A percentile compares a stretch with the other conserved stretches of the same genome.
Conservation (phyloP, 2,888 invertebrate species). For the Lepidonotus clava region DNA sequence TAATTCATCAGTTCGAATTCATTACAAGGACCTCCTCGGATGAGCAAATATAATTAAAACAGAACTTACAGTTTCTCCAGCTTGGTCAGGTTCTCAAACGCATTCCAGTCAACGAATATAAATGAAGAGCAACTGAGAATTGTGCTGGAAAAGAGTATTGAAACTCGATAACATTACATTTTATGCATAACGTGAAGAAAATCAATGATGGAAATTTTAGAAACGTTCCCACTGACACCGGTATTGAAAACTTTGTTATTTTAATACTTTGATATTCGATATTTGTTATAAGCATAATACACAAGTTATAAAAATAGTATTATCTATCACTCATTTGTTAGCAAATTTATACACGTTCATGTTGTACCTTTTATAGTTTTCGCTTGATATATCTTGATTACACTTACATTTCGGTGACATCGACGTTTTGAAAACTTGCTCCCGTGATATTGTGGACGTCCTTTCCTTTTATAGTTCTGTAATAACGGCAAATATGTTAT, state of each 20-base stretch:
- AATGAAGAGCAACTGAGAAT: not conserved
- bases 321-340: no score
- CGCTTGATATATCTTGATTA: no score
- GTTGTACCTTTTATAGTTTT: no score
- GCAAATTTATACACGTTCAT: no score
- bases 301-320: no score
- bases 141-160: constrained; percentile 1
- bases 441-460: constrained; percentile 24
- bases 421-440: not conserved
- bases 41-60: not conserved
- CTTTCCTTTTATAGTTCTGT: not conserved
- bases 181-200: not conserved
- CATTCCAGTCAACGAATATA: constrained; percentile 22
- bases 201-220: not conserved
- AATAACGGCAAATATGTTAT: no score
- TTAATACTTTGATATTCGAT: no score
- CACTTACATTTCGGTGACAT: constrained; percentile 20
- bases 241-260: no score
- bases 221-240: no score
- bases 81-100: constrained; percentile 5
- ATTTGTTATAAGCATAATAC: no score
- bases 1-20: not conserved
- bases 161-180: not conserved
- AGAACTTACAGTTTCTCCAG: constrained; percentile 16
- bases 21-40: not conserved